A percentile compares a stretch with the other conserved stretches of the same genome.
Conservation (phyloP, 2,113 vertebrate species). For the Atractosteus spatula region DNA sequence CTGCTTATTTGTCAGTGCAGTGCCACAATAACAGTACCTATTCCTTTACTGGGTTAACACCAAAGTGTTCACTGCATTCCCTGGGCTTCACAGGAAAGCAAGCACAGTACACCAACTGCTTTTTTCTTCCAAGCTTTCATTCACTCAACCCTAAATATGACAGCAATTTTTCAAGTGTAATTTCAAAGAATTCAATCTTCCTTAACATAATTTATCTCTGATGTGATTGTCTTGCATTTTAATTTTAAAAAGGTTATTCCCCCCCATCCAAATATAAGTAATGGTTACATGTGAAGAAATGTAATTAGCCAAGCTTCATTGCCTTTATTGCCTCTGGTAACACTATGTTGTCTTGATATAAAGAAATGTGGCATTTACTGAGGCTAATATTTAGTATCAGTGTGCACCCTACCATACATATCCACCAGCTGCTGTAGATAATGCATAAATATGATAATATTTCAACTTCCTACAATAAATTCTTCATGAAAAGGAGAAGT, state of each 20-base stretch:
- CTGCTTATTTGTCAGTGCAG: not conserved
- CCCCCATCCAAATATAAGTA: conserved; percentile 39
- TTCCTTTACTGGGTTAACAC: not conserved
- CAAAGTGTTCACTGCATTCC: not conserved
- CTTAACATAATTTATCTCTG: conserved; percentile 28
- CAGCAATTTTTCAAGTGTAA: conserved; percentile 2
- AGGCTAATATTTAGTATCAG: conserved; percentile 44
- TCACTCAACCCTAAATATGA: conserved; percentile 27
- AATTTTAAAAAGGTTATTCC: conserved; percentile 25
- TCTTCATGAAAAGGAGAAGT: conserved; percentile 18
- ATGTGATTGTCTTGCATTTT: conserved; percentile 22
- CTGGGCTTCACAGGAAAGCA: conserved; percentile 10
- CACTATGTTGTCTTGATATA: conserved; percentile 42
- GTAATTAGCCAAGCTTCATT: conserved; percentile 43
- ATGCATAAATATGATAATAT: conserved; percentile 40
- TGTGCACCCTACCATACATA: conserved; percentile 43
- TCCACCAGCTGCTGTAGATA: conserved; percentile 44
- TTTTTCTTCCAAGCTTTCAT: not conserved
- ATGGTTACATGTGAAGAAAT: conserved; percentile 46
- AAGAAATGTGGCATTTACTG: conserved; percentile 49
- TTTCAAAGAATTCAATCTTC: conserved; percentile 13
- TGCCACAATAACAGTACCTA: not conserved
- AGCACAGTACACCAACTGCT: not conserved
- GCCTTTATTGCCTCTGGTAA: conserved; percentile 45
- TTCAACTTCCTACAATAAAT: conserved; percentile 28